Percentiles rank a stretch among this genome's conserved stretches.
Evolutionary conservation across 2,888 invertebrate genomes (phyloP).

Genomic region (Griposia aprilina): DNA sequence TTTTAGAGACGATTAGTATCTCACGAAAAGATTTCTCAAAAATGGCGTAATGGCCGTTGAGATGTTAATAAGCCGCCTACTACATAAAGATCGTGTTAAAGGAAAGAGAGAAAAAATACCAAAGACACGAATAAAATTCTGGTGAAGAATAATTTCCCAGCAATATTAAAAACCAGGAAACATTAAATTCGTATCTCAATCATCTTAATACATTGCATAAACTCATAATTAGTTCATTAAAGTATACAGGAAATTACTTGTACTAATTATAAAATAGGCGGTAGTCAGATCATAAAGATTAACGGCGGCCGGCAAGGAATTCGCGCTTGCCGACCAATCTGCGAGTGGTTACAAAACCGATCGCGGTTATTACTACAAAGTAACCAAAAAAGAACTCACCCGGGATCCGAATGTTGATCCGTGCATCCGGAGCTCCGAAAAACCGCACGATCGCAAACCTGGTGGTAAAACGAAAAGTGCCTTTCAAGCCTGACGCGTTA

Average conservation of each 20-base stretch:
- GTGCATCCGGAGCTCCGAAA: constrained; percentile 70
- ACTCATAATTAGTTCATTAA: constrained; percentile 59
- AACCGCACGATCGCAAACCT: constrained; percentile 78
- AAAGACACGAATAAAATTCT: not conserved
- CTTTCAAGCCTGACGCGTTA: constrained; percentile 15
- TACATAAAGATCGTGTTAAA: not conserved
- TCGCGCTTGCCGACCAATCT: constrained; percentile 57
- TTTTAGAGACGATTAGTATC: not conserved
- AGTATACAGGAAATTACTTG: constrained; percentile 66
- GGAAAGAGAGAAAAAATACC: constrained; percentile 9
- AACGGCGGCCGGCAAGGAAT: constrained; percentile 57
- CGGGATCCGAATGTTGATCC: constrained; percentile 54
- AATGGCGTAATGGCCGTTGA: not conserved
- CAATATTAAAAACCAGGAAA: constrained; percentile 35
- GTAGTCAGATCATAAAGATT: constrained; percentile 68
- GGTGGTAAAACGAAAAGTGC: constrained; percentile 63
- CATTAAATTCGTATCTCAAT: constrained; percentile 43
- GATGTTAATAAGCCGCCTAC: not conserved
- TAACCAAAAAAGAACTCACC: constrained; percentile 75
- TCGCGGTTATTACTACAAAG: constrained; percentile 57
- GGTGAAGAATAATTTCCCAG: constrained; percentile 1
- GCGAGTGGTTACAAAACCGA: constrained; percentile 65
- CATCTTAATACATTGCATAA: constrained; percentile 56
- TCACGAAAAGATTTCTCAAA: not conserved
- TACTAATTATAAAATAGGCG: constrained; percentile 66